Base-by-base conservation (phyloP, 2,888 invertebrate genomes). In the Parnassius orleans region DNA sequence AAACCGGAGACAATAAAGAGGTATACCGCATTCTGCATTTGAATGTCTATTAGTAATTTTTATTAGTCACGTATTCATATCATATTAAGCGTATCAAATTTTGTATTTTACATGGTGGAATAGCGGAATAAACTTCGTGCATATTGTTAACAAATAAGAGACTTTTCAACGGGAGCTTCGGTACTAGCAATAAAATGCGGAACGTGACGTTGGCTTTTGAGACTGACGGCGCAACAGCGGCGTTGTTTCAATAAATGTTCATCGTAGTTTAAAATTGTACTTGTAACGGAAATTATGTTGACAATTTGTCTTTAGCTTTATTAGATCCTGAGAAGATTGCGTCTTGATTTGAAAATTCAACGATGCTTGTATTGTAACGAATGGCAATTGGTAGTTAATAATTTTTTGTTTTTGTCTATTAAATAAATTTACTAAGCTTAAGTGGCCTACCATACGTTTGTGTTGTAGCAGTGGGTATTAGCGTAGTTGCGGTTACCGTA, bases 141-240 rank as follows among this genome's bases (percentile, higher is more conserved):
- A 42, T 19, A 63, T 58, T 63, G 53, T 63, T 58, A 54, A 57
- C 54, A 51, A 63, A 19, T 58, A 63, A 58, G 50, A 72, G 69
- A 72, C 72, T 73, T 60, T 72, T 74, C 75, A 69, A 70, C 68
- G 58, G 69, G 66, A 74, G 77, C 67, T 80, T 76, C 70, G 68
- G 67, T 68, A 67, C 69, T 64, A 72, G 78, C 78, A 77, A 78
- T 80, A 80, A 81, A 81, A 77, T 69, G 71, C 68, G 69, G 69
- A 71, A 80, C 79, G 79, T 77, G 76, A 76, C 70, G 74, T 55
- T 66, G 69, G 67, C 67, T 64, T 65, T 60, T 56, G 70, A 75
- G 74, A 76, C 70, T 72, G 68, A 75, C 73, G 69, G 71, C 68
- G 64, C 66, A 69, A 65, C 68, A 67, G 70, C 69, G 71, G 70